Conservation (phyloP, 2,113 vertebrate species). For the Scalopus aquaticus region DNA sequence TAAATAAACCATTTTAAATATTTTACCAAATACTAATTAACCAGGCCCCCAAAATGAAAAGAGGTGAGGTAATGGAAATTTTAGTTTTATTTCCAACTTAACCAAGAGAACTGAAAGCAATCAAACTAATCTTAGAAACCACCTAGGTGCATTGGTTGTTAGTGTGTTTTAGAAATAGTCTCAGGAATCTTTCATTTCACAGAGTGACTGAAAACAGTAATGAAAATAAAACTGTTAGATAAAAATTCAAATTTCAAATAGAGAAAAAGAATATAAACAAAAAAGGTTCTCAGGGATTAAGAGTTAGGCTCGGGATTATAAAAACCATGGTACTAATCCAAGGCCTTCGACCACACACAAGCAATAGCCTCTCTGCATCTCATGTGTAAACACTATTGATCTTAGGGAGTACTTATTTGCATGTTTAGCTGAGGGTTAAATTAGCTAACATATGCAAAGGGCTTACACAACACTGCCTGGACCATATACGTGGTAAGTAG, state of each 20-base stretch:
- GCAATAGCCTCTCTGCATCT: background rate
- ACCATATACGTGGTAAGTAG: background rate
- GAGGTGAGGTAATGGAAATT: constrained; percentile 62
- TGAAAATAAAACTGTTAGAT: background rate
- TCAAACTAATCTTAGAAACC: background rate
- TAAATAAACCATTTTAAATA: constrained; percentile 40
- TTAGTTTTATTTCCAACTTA: constrained; percentile 51
- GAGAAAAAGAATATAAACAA: constrained; percentile 30
- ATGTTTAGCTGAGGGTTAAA: background rate
- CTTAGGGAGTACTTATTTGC: background rate
- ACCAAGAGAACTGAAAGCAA: constrained; percentile 54
- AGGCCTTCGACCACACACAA: background rate
- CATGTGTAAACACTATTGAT: background rate
- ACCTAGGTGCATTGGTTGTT: background rate
- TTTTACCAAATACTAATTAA: constrained; percentile 66
- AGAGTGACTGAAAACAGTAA: constrained; percentile 6
- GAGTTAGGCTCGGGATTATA: background rate
- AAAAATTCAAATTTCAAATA: constrained; percentile 49
- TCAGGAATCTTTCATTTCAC: background rate
- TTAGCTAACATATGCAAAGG: background rate
- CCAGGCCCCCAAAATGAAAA: constrained; percentile 44
- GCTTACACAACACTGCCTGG: background rate
- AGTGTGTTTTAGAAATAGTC: constrained; percentile 19
- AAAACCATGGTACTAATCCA: background rate
- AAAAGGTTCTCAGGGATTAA: background rate